Percentiles rank a stretch among this genome's conserved stretches.
phyloP scores from a whole-genome alignment of 2,797 vertebrate genomes.

The Helarctos malayanus region DNA sequence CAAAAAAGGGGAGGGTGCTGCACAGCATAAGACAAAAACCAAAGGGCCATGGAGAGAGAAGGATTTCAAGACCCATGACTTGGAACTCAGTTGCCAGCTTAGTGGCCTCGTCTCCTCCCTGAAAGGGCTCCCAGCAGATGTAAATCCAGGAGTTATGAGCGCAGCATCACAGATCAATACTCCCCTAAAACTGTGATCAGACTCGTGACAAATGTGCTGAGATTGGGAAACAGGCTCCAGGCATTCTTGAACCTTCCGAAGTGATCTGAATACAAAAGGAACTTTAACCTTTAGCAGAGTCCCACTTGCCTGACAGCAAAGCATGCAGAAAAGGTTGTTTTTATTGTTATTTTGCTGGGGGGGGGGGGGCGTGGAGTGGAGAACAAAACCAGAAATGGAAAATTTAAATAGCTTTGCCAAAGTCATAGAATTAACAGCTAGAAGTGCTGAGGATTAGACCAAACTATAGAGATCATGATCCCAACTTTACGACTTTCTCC shows the following conservation, averaged over 20 bases:
- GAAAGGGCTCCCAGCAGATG: background rate
- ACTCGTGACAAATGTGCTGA: background rate
- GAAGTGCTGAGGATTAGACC: background rate
- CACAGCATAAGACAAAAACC: background rate
- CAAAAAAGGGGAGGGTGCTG: background rate
- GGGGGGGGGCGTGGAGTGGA: background rate
- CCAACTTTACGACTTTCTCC: background rate
- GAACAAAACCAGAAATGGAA: background rate
- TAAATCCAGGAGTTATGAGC: background rate
- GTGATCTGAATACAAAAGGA: background rate
- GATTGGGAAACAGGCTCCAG: background rate
- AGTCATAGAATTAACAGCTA: background rate
- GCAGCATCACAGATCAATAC: rapidly evolving
- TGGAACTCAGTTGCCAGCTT: background rate
- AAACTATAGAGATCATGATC: background rate
- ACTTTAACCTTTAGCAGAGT: background rate
- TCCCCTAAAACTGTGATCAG: background rate
- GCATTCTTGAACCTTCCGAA: background rate
- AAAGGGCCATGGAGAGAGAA: background rate
- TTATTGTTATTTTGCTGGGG: background rate
- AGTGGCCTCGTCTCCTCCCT: background rate
- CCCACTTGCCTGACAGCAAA: background rate
- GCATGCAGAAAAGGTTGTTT: background rate
- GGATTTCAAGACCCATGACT: background rate
- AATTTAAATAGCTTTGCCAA: background rate